Base-by-base conservation (phyloP, 2,797 vertebrate species). In the Lithobates sylvaticus region DNA sequence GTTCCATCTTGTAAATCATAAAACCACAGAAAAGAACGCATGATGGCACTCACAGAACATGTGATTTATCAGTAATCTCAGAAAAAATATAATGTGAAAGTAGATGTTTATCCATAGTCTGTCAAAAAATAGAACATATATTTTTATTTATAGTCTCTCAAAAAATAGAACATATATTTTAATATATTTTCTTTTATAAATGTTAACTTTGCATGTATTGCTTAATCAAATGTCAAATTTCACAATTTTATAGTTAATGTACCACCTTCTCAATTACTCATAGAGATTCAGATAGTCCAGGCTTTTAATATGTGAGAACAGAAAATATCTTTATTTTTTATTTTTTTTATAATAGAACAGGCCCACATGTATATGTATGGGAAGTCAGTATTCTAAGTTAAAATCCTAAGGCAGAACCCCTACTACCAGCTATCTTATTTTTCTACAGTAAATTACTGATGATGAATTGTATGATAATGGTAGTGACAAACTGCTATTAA, bases 21-120 rank as follows among this genome's bases (percentile, higher is more conserved):
- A 76, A 47, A 81, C 64, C 78, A 64, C 84, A 71, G 27, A 82
- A 50, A 42, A 78, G 74, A 78, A 75, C 69, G 44, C 58, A 50
- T 73, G 81, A 58, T 87, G 75, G 81, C 81, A 83, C 58, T 83
- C 74, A 83, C 15, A 44, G 27, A 16, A 72, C 64, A 67, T 78
- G 74, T 83, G 67, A 73, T 34, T 67, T 65, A 44, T 10, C 21
- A n/a, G n/a, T 61, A 27, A 29, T 76, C 18, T 65, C 64, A 61
- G 50, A 86, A 8, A 65, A 65, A 23, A 26, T 26, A 73, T 21
- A 70, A 36, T 1, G 15, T 13, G 42, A n/a, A 23, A 29, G n/a
- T 64, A 74, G 39, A 44, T 54, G 26, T 61, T 75, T 44, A 2
- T 68, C 29, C 54, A 74, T 39, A 32, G 27, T 75, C 29, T 58